These are phyloP conservation scores for Dolichallabes microphthalmus DNA, from an alignment of 2,113 vertebrate species.

Conservation along the genomic window DNA sequence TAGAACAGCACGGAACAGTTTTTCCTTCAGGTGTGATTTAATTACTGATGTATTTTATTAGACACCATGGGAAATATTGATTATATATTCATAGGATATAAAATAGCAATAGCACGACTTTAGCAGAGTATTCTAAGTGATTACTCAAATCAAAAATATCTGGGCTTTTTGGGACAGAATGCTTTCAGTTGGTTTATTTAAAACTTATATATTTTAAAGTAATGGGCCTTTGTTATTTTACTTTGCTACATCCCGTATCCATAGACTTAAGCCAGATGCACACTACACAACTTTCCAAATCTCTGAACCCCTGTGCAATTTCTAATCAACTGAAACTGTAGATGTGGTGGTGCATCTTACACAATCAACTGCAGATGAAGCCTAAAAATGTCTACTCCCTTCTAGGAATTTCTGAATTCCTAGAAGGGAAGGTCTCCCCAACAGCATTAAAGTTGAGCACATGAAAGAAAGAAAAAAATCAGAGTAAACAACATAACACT, in stretches of 20 bases:
- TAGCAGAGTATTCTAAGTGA: constrained; percentile 12
- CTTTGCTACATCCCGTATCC: constrained; percentile 27
- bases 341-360: not conserved
- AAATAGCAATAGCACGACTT: not conserved
- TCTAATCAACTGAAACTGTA: not conserved
- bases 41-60: not conserved
- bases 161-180: not conserved
- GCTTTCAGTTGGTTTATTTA: not conserved
- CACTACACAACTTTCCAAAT: constrained; percentile 8
- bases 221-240: constrained; percentile 4
- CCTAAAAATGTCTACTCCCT: not conserved
- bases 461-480: not conserved
- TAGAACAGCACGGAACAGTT: not conserved
- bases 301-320: not conserved
- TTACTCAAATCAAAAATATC: constrained; percentile 3
- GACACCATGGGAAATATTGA: not conserved
- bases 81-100: constrained; percentile 6
- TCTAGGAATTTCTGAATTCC: no score
- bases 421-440: not conserved
- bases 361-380: not conserved
- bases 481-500: not conserved
- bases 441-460: not conserved
- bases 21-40: not conserved
- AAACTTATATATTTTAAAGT: constrained; percentile 3
- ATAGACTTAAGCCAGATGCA: constrained; percentile 20